These are phyloP conservation scores for Cylloceria caligata DNA, from an alignment of 2,888 invertebrate species.

Conservation along the genomic window DNA sequence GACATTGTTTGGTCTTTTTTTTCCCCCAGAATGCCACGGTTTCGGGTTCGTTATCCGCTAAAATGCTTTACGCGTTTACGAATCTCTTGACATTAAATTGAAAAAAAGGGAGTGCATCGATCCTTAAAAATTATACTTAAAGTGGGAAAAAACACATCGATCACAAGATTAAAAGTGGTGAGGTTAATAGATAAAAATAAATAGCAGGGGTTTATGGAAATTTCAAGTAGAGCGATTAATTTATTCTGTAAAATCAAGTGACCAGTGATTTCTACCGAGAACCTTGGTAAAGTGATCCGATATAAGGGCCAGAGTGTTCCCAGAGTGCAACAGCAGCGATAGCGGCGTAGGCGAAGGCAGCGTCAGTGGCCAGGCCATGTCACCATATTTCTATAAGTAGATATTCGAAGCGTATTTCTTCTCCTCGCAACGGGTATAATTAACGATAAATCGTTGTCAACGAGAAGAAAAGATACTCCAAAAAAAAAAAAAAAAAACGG, in stretches of 20 bases:
- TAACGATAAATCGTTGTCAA: neutral
- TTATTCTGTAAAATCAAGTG: neutral
- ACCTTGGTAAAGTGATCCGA: conserved; percentile 2
- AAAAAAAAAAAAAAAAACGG: neutral
- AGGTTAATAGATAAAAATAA: neutral
- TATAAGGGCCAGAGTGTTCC: conserved; percentile 51
- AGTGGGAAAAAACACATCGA: neutral
- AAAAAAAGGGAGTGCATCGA: neutral
- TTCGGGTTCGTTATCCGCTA: neutral
- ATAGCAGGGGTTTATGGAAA: neutral
- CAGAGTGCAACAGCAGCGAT: conserved; percentile 21
- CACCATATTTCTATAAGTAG: neutral
- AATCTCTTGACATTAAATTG: neutral
- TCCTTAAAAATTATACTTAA: neutral
- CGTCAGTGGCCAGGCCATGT: conserved; percentile 7
- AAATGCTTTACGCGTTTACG: neutral
- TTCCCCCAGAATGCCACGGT: neutral
- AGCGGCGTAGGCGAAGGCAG: conserved; percentile 6
- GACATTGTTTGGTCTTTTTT: neutral
- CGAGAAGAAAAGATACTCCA: neutral
- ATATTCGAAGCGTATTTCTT: neutral
- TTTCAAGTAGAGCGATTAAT: neutral
- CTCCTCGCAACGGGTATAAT: neutral
- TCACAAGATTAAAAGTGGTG: neutral
- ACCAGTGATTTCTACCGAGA: neutral